These are phyloP conservation scores for Scylla paramamosain DNA, from an alignment of 1,140 invertebrate species.

Conservation along the genomic window DNA sequence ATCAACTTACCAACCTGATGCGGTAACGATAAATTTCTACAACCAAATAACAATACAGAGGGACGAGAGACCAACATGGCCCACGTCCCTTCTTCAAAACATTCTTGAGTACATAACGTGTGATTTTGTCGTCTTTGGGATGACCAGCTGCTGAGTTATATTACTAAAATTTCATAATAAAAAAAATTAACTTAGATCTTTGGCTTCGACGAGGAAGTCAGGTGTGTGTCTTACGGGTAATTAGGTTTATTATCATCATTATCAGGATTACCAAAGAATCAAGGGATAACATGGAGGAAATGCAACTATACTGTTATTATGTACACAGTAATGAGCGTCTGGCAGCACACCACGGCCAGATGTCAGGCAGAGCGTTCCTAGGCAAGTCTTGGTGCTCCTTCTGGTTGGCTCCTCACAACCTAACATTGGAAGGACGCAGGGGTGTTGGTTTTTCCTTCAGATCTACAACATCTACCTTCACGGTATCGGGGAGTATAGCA, in stretches of 20 bases:
- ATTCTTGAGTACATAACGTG: not conserved
- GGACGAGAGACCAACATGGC: not conserved
- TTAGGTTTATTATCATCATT: not conserved
- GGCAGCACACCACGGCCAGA: not conserved
- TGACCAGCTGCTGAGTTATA: slow-evolving; percentile 22
- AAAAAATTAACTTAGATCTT: slow-evolving; percentile 34
- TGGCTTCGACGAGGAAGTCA: slow-evolving; percentile 54
- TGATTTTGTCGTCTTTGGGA: slow-evolving; percentile 28
- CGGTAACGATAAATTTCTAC: not conserved
- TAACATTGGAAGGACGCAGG: no score
- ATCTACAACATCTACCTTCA: no score
- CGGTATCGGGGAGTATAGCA: no score
- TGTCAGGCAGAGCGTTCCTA: not conserved
- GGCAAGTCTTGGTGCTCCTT: not conserved
- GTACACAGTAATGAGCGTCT: not conserved
- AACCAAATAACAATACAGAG: not conserved
- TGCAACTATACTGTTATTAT: not conserved
- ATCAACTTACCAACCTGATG: not conserved
- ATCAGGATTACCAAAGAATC: not conserved
- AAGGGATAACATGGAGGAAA: not conserved
- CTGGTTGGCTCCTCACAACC: no score
- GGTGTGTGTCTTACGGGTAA: not conserved
- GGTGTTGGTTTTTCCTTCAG: no score
- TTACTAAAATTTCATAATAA: not conserved
- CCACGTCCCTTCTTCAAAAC: not conserved